These are phyloP conservation scores for Pimpla rufipes DNA, from an alignment of 2,888 invertebrate species.

Conservation along the genomic window DNA sequence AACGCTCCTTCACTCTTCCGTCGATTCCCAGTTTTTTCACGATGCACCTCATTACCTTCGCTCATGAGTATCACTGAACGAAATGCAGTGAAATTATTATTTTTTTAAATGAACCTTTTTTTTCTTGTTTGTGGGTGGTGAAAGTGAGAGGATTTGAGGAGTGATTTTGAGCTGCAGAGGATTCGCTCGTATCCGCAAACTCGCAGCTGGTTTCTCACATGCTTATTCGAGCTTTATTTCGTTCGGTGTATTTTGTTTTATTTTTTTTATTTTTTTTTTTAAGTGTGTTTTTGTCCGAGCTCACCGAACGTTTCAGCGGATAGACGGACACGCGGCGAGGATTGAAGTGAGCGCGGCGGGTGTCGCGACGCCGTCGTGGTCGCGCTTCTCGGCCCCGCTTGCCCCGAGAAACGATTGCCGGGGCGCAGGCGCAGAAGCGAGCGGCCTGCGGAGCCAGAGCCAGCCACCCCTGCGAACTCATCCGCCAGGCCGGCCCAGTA, in stretches of 20 bases:
- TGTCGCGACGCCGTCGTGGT: conserved; percentile 68
- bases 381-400: conserved; percentile 69
- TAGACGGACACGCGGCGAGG: conserved; percentile 81
- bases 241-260: neutral
- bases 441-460: conserved; percentile 21
- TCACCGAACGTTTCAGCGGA: conserved; percentile 71
- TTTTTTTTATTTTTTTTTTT: conserved; percentile 14
- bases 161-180: neutral
- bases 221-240: neutral
- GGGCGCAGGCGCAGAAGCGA: conserved; percentile 60
- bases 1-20: conserved; percentile 21
- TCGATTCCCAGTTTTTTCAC: conserved; percentile 27
- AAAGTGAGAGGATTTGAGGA: neutral
- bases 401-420: conserved; percentile 41
- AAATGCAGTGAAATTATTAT: conserved; percentile 33
- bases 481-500: conserved; percentile 51
- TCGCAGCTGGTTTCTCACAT: conserved; percentile 8
- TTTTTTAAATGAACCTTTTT: neutral
- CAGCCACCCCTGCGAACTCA: conserved; percentile 65
- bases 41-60: conserved; percentile 61
- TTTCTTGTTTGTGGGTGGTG: neutral
- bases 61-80: conserved; percentile 1
- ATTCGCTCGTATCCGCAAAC: conserved; percentile 10
- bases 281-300: conserved; percentile 43
- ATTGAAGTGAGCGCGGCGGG: conserved; percentile 80